Base-by-base conservation (phyloP, 2,888 invertebrate genomes). In the Ophioninae sp. region DNA sequence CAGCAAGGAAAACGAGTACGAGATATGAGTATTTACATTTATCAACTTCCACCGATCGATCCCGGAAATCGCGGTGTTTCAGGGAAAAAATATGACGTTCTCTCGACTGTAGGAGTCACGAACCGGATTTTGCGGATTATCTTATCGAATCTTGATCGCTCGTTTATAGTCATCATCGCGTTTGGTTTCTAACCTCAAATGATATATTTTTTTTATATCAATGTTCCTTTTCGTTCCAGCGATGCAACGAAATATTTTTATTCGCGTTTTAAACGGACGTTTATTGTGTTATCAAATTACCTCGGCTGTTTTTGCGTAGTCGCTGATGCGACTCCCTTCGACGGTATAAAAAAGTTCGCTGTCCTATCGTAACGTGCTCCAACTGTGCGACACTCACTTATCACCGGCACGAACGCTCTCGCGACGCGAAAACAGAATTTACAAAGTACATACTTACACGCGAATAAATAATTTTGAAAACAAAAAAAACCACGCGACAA, bases 281-380 rank as follows among this genome's bases (percentile, higher is more conserved):
- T 30, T 3, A 10, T 8, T 10, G 13, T 17, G 13, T 13, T 13
- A 30, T 3, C 30, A 57, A 37, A 84, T 44, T 79, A 85, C 86
- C 86, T 86, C 85, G 85, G 75, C n/a, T 81, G 75, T 61, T 84
- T 77, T 65, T 85, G 68, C 84, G 77, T 83, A 84, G 85, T 74
- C 86, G 84, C 84, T 21, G 74, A 50, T 21, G 84, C 86, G 84
- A 83, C 86, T 67, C 85, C 74, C 79, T 67, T 64, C 76, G 50
- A 81, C 56, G 57, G 72, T 67, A 30, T 67, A 30, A 50, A 68
- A 81, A 79, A 72, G 81, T 81, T 75, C 81, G 81, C 76, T 81
- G 41, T 30, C 69, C 41, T 39, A 64, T 69, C 41, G 74, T 67
- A 73, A 67, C 75, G 74, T 79, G 50, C 75, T 70, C 21, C 61